Percentiles rank a stretch among this genome's conserved stretches.
phyloP scores from a whole-genome alignment of 2,888 invertebrate species.

The Yponomeuta plumbellus region DNA sequence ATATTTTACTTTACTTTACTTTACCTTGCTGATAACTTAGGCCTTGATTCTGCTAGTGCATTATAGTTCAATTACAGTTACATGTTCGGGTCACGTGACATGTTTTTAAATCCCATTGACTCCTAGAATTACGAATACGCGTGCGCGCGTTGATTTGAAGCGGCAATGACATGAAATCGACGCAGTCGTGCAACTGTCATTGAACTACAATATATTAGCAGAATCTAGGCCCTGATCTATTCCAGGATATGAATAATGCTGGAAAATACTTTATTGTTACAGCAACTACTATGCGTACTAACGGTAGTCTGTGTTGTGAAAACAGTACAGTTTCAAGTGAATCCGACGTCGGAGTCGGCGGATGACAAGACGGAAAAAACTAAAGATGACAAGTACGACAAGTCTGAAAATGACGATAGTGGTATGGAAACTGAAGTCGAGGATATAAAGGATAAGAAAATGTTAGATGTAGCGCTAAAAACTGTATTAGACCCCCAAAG shows the following conservation, averaged over 20 bases:
- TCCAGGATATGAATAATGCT: background rate
- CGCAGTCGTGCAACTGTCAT: no score
- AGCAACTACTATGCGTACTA: conserved; percentile 39
- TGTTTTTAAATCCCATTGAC: no score
- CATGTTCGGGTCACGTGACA: no score
- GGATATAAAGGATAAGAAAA: conserved; percentile 56
- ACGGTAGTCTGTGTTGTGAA: conserved; percentile 34
- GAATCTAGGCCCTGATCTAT: no score
- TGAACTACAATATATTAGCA: no score
- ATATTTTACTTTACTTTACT: no score
- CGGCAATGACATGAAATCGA: no score
- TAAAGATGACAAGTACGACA: conserved; percentile 49
- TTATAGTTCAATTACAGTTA: no score
- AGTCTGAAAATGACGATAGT: conserved; percentile 51
- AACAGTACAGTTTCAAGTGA: conserved; percentile 47
- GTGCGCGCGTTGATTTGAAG: no score
- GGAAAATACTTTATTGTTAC: conserved; percentile 31
- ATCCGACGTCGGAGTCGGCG: conserved; percentile 59
- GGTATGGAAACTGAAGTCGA: conserved; percentile 36
- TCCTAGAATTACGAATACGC: no score
- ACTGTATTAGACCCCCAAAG: conserved; percentile 54
- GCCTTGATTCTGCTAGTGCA: no score
- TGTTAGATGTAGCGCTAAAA: conserved; percentile 60
- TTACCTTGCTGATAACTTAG: no score
- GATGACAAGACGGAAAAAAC: conserved; percentile 49